These are phyloP conservation scores for Apogon talboti DNA, from an alignment of 2,797 vertebrate genomes.

Conservation along the genomic window DNA sequence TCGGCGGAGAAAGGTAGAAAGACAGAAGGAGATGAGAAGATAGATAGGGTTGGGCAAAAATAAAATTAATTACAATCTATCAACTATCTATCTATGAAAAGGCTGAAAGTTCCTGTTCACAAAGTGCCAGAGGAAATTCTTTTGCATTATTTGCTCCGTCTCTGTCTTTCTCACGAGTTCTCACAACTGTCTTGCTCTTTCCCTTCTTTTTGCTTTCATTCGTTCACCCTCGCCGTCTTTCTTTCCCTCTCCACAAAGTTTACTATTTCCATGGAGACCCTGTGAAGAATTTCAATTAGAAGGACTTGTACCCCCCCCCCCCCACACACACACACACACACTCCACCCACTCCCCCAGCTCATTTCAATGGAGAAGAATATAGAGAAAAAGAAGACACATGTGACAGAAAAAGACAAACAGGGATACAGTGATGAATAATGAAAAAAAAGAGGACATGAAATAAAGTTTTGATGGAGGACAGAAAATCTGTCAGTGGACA, in stretches of 20 bases:
- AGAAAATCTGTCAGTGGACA: slow-evolving; percentile 54
- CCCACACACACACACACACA: too few species aligned
- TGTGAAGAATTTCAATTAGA: slow-evolving; percentile 86
- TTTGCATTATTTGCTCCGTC: slow-evolving; percentile 47
- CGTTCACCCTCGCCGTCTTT: slow-evolving; percentile 67
- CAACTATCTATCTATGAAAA: slow-evolving; percentile 58
- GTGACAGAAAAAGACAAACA: slow-evolving; percentile 36
- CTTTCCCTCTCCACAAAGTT: slow-evolving; percentile 79
- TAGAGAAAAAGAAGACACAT: slow-evolving; percentile 45
- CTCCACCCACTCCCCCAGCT: slow-evolving; percentile 18
- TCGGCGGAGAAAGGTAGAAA: slow-evolving; percentile 33
- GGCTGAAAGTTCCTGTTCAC: slow-evolving; percentile 35
- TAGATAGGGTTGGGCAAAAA: slow-evolving; percentile 37
- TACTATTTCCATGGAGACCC: slow-evolving; percentile 83
- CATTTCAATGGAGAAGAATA: slow-evolving; percentile 71
- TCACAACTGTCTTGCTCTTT: slow-evolving; percentile 61
- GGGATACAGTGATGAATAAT: slow-evolving; percentile 47
- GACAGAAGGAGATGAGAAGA: slow-evolving; percentile 25
- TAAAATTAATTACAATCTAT: slow-evolving; percentile 60
- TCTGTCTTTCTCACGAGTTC: slow-evolving; percentile 47
- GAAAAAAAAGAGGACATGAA: slow-evolving; percentile 20
- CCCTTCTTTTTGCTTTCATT: slow-evolving; percentile 48
- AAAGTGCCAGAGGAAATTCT: slow-evolving; percentile 43
- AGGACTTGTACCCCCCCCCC: slow-evolving; percentile 46
- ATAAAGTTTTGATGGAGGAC: slow-evolving; percentile 57